Evolutionary conservation across 2,888 invertebrate genomes (phyloP).

Genomic region (Leucania comma): DNA sequence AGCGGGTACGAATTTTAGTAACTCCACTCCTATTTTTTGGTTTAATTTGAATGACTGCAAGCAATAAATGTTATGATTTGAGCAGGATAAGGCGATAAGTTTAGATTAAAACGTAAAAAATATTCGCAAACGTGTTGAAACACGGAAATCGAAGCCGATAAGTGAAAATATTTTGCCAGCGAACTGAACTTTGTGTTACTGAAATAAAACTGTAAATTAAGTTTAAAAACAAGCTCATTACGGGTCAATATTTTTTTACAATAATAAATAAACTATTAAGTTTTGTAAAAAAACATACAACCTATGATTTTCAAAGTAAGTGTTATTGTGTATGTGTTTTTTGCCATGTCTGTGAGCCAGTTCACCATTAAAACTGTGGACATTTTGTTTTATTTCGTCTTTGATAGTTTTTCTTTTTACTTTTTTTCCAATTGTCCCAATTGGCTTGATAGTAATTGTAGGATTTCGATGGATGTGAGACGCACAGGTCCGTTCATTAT

Average conservation of each 20-base stretch:
- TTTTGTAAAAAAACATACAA: neutral
- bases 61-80: too few relatives aligned
- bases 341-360: neutral
- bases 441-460: too few relatives aligned
- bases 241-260: neutral
- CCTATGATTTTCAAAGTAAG: slow-evolving; percentile 3
- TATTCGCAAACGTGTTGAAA: neutral
- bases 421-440: too few relatives aligned
- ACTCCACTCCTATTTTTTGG: too few relatives aligned
- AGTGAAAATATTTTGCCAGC: neutral
- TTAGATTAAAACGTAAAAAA: neutral
- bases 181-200: neutral
- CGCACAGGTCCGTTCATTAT: too few relatives aligned
- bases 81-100: neutral
- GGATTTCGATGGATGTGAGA: too few relatives aligned
- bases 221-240: neutral
- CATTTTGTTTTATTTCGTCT: too few relatives aligned
- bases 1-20: too few relatives aligned
- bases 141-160: neutral
- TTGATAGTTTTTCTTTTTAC: too few relatives aligned
- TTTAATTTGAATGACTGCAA: too few relatives aligned
- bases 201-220: neutral
- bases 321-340: neutral
- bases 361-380: neutral
- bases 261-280: neutral